Conservation (phyloP, 2,888 invertebrate species). For the Xestoiulus laeticollis region DNA sequence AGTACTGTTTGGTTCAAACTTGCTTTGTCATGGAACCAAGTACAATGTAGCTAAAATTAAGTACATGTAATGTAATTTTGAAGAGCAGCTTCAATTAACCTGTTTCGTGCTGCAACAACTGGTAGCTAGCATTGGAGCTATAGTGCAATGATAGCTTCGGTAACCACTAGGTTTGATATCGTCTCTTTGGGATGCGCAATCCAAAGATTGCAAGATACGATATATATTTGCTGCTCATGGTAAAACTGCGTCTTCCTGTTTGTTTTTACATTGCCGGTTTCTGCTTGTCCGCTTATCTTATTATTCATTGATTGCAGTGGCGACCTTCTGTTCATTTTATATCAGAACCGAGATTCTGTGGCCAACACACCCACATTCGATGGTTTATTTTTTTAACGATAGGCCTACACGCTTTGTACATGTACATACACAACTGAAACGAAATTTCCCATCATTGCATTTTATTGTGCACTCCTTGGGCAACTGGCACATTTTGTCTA, state of each 20-base stretch:
- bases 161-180: background rate
- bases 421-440: background rate
- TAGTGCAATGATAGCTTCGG: no score
- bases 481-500: background rate
- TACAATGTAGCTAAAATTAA: no score
- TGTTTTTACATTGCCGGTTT: background rate
- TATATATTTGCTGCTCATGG: background rate
- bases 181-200: background rate
- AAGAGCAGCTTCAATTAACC: no score
- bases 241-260: background rate
- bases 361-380: background rate
- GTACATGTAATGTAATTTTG: no score
- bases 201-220: background rate
- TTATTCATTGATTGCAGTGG: background rate
- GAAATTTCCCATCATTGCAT: constrained; percentile 3
- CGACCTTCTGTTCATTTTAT: constrained; percentile 8
- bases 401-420: no score
- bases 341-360: background rate
- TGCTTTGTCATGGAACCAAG: background rate
- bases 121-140: background rate
- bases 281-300: background rate
- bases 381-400: no score
- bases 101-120: background rate
- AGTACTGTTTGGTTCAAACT: background rate
- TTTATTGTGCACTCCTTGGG: background rate